Base-by-base conservation (phyloP, 1,140 invertebrate genomes). In the Drosophila nasuta region DNA sequence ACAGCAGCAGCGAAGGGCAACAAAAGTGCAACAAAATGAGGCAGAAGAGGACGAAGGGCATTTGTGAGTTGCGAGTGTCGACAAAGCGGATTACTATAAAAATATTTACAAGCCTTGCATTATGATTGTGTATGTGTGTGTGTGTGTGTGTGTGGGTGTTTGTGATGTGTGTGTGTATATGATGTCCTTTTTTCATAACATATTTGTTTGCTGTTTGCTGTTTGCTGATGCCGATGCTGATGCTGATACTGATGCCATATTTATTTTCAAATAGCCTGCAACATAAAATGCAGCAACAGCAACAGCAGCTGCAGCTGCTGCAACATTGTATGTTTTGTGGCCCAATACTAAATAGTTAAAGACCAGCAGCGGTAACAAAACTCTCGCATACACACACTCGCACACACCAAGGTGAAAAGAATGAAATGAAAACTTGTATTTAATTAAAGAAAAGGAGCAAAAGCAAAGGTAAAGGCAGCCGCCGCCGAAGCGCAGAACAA, bases 371-470 rank as follows among this genome's bases (percentile, higher is more conserved):
- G 17, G 28, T 20, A 62, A 56, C 48, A 52, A 56, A 52, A 63
- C 58, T 62, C 56, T 28, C 17, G 33, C 60, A 45, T 41, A 56
- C 30, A 56, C 46, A 25, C 69, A 76, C 35, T 8, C 51, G 56
- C 30, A 60, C 46, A 35, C 69, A 76, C 20, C 20, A 25, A 25
- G 68, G 74, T 76, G 58, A 64, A 83, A 77, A 81, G 81, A 86
- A 76, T 88, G 77, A 81, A 81, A 85, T 89, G 78, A 81, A 88
- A 85, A 88, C 85, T 81, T 74, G 85, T 89, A 75, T 88, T 88
- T 88, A 89, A 88, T 88, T 89, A 89, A 83, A 82, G 83, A 77
- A 88, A 81, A 75, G 85, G 70, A 83, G 81, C 51, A 57, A 74
- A 54, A 54, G 48, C 57, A 69, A 76, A 68, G 52, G 60, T 57